Percentiles rank a stretch among this genome's conserved stretches.
phyloP scores from a whole-genome alignment of 2,797 vertebrate genomes.

The Betta splendens region DNA sequence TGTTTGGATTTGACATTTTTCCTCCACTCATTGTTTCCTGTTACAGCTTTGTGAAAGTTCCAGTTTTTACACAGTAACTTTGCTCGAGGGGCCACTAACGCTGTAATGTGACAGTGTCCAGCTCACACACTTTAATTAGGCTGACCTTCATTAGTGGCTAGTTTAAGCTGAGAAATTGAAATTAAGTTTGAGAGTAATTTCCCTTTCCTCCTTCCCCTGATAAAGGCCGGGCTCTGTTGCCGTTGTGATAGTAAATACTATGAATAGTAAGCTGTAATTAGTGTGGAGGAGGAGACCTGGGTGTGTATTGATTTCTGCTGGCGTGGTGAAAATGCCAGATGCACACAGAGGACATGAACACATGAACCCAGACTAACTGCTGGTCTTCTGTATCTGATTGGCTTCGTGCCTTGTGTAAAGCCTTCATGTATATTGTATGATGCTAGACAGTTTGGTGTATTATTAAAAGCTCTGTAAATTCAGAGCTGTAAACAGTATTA shows the following conservation, averaged over 20 bases:
- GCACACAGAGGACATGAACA: constrained; percentile 51
- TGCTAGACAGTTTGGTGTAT: too few species aligned
- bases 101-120: constrained; percentile 50
- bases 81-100: constrained; percentile 25
- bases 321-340: constrained; percentile 65
- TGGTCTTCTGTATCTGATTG: constrained; percentile 27
- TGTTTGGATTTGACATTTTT: constrained; percentile 2
- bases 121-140: constrained; percentile 64
- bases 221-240: constrained; percentile 40
- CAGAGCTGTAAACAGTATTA: too few species aligned
- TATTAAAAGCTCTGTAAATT: too few species aligned
- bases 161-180: constrained; percentile 61
- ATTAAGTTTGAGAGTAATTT: constrained; percentile 70
- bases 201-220: constrained; percentile 34
- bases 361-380: constrained; percentile 39
- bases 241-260: constrained; percentile 60
- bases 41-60: constrained; percentile 24
- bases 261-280: constrained; percentile 72
- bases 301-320: constrained; percentile 70
- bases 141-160: constrained; percentile 69
- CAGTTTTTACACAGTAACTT: constrained; percentile 19
- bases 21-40: not conserved
- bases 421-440: not conserved
- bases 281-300: constrained; percentile 60
- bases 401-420: constrained; percentile 6